Percentiles rank a stretch among this genome's conserved stretches.
These are phyloP conservation scores for Istiophorus platypterus DNA, from an alignment of 2,113 vertebrate genomes.

Conservation along the genomic window DNA sequence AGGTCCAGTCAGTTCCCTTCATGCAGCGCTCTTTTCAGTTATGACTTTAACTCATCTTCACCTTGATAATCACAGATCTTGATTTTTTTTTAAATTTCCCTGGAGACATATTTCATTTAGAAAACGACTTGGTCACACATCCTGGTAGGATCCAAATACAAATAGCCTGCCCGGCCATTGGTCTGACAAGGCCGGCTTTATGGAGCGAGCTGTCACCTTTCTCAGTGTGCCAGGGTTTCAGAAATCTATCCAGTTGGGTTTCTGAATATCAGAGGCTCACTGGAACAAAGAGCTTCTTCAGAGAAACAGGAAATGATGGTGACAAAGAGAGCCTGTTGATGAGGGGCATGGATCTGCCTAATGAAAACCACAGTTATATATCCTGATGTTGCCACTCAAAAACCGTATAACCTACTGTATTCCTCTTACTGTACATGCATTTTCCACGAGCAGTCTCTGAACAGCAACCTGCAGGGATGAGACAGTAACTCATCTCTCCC, in stretches of 20 bases:
- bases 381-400: slow-evolving; percentile 44
- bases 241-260: slow-evolving; percentile 73
- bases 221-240: slow-evolving; percentile 69
- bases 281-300: slow-evolving; percentile 77
- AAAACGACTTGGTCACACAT: background rate
- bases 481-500: background rate
- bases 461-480: background rate
- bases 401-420: slow-evolving; percentile 22
- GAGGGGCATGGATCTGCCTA: slow-evolving; percentile 64
- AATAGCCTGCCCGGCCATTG: slow-evolving; percentile 7
- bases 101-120: slow-evolving; percentile 10
- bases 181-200: slow-evolving; percentile 67
- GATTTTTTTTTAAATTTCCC: background rate
- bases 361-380: slow-evolving; percentile 60
- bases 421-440: background rate
- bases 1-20: background rate
- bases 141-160: slow-evolving; percentile 7
- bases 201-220: slow-evolving; percentile 69
- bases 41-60: background rate
- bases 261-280: slow-evolving; percentile 74
- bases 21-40: background rate
- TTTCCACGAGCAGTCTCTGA: background rate
- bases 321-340: slow-evolving; percentile 78
- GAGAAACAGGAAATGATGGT: slow-evolving; percentile 78
- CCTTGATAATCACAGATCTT: background rate